Evolutionary conservation across 2,888 invertebrate species (phyloP).

Genomic region (Gari tellinella): DNA sequence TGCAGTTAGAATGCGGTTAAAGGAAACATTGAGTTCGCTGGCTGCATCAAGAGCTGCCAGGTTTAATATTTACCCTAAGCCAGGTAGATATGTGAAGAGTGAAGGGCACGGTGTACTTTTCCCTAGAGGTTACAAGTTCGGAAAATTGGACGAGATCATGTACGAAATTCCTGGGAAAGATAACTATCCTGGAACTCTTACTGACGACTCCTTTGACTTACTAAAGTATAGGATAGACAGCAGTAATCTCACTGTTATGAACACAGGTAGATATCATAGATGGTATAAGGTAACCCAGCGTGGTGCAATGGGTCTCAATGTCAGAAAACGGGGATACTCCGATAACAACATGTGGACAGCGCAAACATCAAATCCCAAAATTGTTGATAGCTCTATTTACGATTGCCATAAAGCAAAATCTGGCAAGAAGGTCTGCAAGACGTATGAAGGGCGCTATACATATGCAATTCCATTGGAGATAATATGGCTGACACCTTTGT

Average conservation of each 20-base stretch:
- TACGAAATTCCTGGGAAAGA: no score
- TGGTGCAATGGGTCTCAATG: constrained; percentile 52
- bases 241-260: no score
- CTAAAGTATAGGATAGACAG: constrained; percentile 37
- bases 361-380: constrained; percentile 63
- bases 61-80: no score
- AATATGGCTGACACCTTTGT: no score
- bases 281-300: constrained; percentile 16
- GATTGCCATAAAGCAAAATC: constrained; percentile 49
- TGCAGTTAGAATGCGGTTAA: constrained; percentile 49
- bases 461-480: no score
- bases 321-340: constrained; percentile 56
- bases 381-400: no score
- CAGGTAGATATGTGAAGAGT: constrained; percentile 16
- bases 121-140: constrained; percentile 28
- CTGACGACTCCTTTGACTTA: constrained; percentile 30
- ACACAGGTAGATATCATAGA: no score
- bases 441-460: no score
- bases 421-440: no score
- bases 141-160: constrained; percentile 34
- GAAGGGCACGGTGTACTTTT: constrained; percentile 55
- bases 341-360: constrained; percentile 63
- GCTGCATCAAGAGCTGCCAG: constrained; percentile 43
- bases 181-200: no score
- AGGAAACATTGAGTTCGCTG: constrained; percentile 31